These are phyloP conservation scores for Pampus argenteus DNA, from an alignment of 2,797 vertebrate species.

Conservation along the genomic window DNA sequence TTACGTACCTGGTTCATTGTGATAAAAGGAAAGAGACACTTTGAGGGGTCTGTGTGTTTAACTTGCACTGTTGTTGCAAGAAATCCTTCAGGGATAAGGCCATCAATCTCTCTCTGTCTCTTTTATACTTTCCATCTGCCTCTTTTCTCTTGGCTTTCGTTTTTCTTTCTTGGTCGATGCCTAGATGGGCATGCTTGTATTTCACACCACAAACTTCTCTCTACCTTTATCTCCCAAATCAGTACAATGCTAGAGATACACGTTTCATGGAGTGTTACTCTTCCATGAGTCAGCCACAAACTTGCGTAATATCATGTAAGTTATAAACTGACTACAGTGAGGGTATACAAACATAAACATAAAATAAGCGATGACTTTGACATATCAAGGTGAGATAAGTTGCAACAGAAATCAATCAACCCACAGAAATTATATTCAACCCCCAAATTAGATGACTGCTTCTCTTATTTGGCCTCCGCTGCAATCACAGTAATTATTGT, in stretches of 20 bases:
- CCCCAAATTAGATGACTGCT: slow-evolving; percentile 34
- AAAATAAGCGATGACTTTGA: slow-evolving; percentile 1
- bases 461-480: slow-evolving; percentile 62
- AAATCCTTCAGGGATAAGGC: slow-evolving; percentile 39
- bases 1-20: neutral
- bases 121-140: slow-evolving; percentile 30
- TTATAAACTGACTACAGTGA: neutral
- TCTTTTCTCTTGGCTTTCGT: neutral
- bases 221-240: slow-evolving; percentile 9
- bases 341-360: neutral
- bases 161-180: slow-evolving; percentile 40
- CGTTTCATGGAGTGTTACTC: slow-evolving; percentile 1
- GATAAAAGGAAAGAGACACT: slow-evolving; percentile 27
- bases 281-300: neutral
- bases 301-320: neutral
- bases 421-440: too few species aligned
- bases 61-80: slow-evolving; percentile 41
- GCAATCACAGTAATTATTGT: slow-evolving; percentile 66
- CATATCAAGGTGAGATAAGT: neutral
- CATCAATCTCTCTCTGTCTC: slow-evolving; percentile 66
- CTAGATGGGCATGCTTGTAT: slow-evolving; percentile 33
- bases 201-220: slow-evolving; percentile 15
- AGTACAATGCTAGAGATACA: slow-evolving; percentile 8
- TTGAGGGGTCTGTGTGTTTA: slow-evolving; percentile 34
- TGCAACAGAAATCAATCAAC: slow-evolving; percentile 13